Evolutionary conservation across 1,140 invertebrate species (phyloP), one percentile per base, ranked within the genome.

Genomic region (Magallana angulata): DNA sequence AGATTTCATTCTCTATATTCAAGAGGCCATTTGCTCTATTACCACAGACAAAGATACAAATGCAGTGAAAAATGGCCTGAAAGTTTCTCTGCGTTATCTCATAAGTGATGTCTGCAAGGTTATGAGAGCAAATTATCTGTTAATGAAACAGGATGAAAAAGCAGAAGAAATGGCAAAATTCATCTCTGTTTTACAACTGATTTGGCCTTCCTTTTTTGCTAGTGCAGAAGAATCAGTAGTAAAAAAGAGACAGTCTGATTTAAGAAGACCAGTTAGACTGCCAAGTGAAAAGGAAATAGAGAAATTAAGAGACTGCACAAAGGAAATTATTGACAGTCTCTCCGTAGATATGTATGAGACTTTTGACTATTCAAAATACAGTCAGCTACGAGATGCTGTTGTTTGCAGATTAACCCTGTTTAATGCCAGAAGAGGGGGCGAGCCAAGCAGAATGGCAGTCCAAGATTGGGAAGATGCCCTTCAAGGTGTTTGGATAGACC

Each of bases 391-490:
- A 82, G 62, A 90, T 85, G n/a, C 89, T 16, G 36, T 90, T 36
- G 90, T 90, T 8, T 80, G 80, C 18, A 9, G 89, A 14, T 30
- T 91, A 14, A 90, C 89, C n/a, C 36, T 91, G 24, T 89, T 85
- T 24, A 90, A 91, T 87, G 90, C 87, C 1, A 84, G 87, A 36
- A 64, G 90, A 36, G 90, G 90, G n/a, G 88, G 62, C 58, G 76
- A 24, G 16, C 24, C 24, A 24, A 24, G 24, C 24, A 24, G 24
- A 24, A 24, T 24, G 24, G 1, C 24, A 24, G 24, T 24, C 24
- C 0, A 24, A 24, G 24, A 24, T 24, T 24, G 24, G 24, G 24
- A 24, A 24, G 24, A 24, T 24, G 24, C 24, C 24, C 24, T 24
- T 24, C 24, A 24, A 24, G 24, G 24, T 24, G 24, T 24, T 24